Evolutionary conservation across 2,888 invertebrate genomes (phyloP).

Genomic region (Drosophila kuntzei): DNA sequence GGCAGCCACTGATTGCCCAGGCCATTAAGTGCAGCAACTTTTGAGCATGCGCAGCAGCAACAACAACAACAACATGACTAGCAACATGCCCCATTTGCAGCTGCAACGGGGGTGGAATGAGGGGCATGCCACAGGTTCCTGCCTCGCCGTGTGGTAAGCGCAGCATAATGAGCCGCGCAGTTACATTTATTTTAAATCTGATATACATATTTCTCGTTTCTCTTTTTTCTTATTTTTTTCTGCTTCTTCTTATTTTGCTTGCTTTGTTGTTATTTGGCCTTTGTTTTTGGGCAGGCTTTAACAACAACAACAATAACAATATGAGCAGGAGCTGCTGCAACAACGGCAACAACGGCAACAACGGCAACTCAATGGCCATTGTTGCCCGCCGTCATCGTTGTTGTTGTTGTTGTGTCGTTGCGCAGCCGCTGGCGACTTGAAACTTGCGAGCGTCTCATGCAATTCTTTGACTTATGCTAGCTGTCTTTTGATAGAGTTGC

Average conservation of each 20-base stretch:
- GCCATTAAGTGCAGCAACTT: constrained; percentile 76
- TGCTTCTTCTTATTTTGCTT: constrained; percentile 21
- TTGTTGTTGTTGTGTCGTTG: constrained; percentile 35
- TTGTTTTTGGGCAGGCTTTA: constrained; percentile 71
- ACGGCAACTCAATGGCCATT: constrained; percentile 78
- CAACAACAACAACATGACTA: constrained; percentile 1
- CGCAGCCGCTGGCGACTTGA: constrained; percentile 72
- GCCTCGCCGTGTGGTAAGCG: constrained; percentile 67
- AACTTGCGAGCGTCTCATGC: constrained; percentile 56
- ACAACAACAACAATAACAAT: constrained; percentile 41
- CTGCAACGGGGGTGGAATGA: constrained; percentile 5
- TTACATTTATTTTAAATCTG: constrained; percentile 84
- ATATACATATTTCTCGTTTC: constrained; percentile 80
- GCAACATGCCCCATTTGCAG: constrained; percentile 60
- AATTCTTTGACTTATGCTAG: constrained; percentile 68
- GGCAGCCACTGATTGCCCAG: constrained; percentile 72
- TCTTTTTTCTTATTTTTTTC: constrained; percentile 25
- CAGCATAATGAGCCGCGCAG: constrained; percentile 82
- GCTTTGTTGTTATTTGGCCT: constrained; percentile 73
- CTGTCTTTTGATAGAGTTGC: constrained; percentile 56
- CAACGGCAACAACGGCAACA: constrained; percentile 48
- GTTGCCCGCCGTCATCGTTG: constrained; percentile 58
- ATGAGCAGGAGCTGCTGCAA: constrained; percentile 37
- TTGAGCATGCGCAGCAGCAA: constrained; percentile 68
- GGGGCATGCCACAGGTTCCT: constrained; percentile 18